Conservation (phyloP, 2,888 invertebrate species). For the Halictus ligatus region DNA sequence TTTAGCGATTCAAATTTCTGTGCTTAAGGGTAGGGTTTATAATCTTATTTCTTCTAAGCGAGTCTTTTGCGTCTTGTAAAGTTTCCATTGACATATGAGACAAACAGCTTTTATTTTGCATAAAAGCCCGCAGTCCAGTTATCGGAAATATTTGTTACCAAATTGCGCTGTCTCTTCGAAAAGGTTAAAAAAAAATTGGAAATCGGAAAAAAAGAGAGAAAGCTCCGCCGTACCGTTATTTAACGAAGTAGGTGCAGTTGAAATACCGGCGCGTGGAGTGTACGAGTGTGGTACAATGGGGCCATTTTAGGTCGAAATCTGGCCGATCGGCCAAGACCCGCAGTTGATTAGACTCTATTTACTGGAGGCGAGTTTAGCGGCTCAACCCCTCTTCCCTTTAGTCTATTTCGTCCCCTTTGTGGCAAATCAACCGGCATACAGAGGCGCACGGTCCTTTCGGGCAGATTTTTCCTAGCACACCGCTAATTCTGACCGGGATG, state of each 20-base stretch:
- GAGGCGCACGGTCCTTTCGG: slow-evolving; percentile 74
- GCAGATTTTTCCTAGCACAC: slow-evolving; percentile 53
- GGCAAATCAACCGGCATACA: slow-evolving; percentile 84
- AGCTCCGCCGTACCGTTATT: slow-evolving; percentile 49
- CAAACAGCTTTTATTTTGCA: neutral
- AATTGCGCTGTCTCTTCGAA: neutral
- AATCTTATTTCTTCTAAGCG: neutral
- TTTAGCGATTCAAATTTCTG: neutral
- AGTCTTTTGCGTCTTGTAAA: neutral
- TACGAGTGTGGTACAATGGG: slow-evolving; percentile 61
- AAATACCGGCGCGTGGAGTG: slow-evolving; percentile 37
- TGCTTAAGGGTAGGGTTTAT: neutral
- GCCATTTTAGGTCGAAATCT: slow-evolving; percentile 81
- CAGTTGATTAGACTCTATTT: slow-evolving; percentile 84
- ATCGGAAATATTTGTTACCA: neutral
- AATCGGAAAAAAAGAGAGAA: slow-evolving; percentile 41
- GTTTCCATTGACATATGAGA: neutral
- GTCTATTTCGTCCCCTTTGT: slow-evolving; percentile 81
- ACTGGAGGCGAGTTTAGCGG: slow-evolving; percentile 81
- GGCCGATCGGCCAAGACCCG: slow-evolving; percentile 81
- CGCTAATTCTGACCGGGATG: slow-evolving; percentile 59
- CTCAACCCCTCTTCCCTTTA: slow-evolving; percentile 68
- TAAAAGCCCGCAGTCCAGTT: neutral
- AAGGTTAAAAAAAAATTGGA: slow-evolving; percentile 1
- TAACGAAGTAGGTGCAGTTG: slow-evolving; percentile 51